Percentiles rank a stretch among this genome's conserved stretches.
phyloP scores from a whole-genome alignment of 2,797 vertebrate genomes.

The Serranus cabrilla region DNA sequence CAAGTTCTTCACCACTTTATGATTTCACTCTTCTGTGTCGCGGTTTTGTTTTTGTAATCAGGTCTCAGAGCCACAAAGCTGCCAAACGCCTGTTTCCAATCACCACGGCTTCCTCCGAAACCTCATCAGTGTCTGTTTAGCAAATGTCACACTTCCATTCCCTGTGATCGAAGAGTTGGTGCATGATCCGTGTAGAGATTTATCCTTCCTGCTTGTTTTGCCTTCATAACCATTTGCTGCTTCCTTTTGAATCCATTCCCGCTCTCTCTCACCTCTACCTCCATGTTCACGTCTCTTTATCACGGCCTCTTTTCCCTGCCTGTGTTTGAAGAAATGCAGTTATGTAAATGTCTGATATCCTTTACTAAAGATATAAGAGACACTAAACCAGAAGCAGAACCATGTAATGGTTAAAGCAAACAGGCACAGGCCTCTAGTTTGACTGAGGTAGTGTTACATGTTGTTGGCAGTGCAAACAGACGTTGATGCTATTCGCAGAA shows the following conservation, averaged over 20 bases:
- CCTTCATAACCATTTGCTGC: slow-evolving; percentile 12
- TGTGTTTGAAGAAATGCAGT: slow-evolving; percentile 23
- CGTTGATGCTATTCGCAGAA: neutral
- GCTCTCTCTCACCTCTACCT: slow-evolving; percentile 14
- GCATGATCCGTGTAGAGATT: slow-evolving; percentile 8
- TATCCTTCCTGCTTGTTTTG: slow-evolving; percentile 14
- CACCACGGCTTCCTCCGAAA: slow-evolving; percentile 41
- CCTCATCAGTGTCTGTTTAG: slow-evolving; percentile 28
- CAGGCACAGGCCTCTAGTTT: slow-evolving; percentile 33
- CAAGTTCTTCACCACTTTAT: slow-evolving; percentile 35
- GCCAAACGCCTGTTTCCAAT: slow-evolving; percentile 57
- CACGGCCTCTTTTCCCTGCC: neutral
- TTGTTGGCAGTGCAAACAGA: slow-evolving; percentile 11
- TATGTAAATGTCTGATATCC: slow-evolving; percentile 14
- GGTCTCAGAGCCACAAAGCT: slow-evolving; percentile 48
- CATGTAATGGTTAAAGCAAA: neutral
- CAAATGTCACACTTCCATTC: slow-evolving; percentile 34
- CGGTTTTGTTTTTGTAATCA: slow-evolving; percentile 35
- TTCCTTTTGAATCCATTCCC: slow-evolving; percentile 17
- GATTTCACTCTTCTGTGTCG: slow-evolving; percentile 24
- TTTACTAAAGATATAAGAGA: slow-evolving; percentile 16
- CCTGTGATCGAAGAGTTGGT: slow-evolving; percentile 4
- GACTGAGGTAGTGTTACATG: slow-evolving; percentile 26
- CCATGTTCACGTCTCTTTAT: slow-evolving; percentile 7
- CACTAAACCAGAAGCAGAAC: slow-evolving; percentile 8